Evolutionary conservation across 1,140 invertebrate genomes (phyloP).

Genomic region (Oreohelix idahoensis): DNA sequence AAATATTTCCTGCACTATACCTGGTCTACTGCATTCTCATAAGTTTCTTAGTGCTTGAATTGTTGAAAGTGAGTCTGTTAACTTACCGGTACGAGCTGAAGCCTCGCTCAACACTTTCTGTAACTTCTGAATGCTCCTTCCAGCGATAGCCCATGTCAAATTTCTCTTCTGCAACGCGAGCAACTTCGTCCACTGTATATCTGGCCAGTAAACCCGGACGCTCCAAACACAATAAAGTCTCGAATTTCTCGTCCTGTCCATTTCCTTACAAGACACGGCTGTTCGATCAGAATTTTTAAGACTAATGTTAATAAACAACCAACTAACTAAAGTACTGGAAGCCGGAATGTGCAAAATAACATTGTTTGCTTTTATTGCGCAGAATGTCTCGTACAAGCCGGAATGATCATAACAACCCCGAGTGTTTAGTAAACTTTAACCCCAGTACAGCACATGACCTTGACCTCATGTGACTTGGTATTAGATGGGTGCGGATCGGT

Average conservation of each 20-base stretch:
- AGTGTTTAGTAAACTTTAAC: no score
- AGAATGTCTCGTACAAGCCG: no score
- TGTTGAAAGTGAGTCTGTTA: background rate
- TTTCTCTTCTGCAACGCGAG: conserved; percentile 74
- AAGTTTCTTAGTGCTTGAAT: no score
- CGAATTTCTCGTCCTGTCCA: conserved; percentile 47
- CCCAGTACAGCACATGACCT: no score
- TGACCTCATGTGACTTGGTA: no score
- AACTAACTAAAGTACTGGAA: background rate
- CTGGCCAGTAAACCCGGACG: conserved; percentile 88
- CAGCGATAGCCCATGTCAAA: conserved; percentile 83
- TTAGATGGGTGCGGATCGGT: no score
- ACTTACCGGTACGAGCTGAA: conserved; percentile 59
- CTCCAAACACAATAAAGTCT: conserved; percentile 78
- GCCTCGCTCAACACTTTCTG: conserved; percentile 76
- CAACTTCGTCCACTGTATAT: conserved; percentile 81
- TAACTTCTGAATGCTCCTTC: conserved; percentile 82
- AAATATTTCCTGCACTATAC: no score
- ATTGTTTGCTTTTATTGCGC: no score
- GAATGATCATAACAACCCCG: no score
- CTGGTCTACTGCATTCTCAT: no score
- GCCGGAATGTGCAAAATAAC: no score
- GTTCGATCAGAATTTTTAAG: background rate
- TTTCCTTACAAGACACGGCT: background rate
- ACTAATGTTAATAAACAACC: background rate